Evolutionary conservation across 2,113 vertebrate species (phyloP), one percentile per base, ranked within the genome.

Genomic region (Salvelinus fontinalis): DNA sequence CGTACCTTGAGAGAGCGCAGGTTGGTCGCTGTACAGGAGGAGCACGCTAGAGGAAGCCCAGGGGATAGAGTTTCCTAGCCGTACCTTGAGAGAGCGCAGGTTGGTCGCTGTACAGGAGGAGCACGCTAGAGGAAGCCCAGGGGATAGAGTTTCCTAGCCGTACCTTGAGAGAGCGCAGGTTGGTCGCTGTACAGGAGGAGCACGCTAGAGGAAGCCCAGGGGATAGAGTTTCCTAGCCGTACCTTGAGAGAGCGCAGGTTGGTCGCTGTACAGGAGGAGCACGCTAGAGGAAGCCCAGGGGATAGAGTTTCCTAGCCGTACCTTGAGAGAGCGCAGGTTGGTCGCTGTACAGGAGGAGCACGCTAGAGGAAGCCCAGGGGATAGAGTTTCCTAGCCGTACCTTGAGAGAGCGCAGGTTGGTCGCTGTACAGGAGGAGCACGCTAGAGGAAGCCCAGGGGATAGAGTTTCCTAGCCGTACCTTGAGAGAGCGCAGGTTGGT

Each of bases 391-490:
- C n/a, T n/a, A 39, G 34, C 34, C 34, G 34, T 60, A 71, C 67
- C 5, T 20, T 64, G 68, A 27, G 39, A 70, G 68, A 44, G 39
- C 16, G 31, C 68, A 49, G 31, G 39, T 67, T 67, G 31, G 6
- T 4, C 11, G n/a, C 2, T 34, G 39, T 31, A 39, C 22, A n/a
- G 16, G 14, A 70, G 68, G 34, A 48, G 39, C 18, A 27, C 6
- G 67, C 75, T 8, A 79, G 34, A 39, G 7, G 34, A 44, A 70
- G 26, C 4, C 76, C 80, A 75, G 62, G 14, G 78, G n/a, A n/a
- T n/a, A n/a, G n/a, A n/a, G n/a, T n/a, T n/a, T n/a, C n/a, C n/a
- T n/a, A 39, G 34, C 34, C 34, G 34, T 60, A 71, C 67, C 5
- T 20, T 64, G 68, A 27, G 39, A 70, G 68, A 44, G 39, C 16